These are phyloP conservation scores for Holacanthus passer DNA, from an alignment of 2,113 vertebrate genomes.

Conservation along the genomic window DNA sequence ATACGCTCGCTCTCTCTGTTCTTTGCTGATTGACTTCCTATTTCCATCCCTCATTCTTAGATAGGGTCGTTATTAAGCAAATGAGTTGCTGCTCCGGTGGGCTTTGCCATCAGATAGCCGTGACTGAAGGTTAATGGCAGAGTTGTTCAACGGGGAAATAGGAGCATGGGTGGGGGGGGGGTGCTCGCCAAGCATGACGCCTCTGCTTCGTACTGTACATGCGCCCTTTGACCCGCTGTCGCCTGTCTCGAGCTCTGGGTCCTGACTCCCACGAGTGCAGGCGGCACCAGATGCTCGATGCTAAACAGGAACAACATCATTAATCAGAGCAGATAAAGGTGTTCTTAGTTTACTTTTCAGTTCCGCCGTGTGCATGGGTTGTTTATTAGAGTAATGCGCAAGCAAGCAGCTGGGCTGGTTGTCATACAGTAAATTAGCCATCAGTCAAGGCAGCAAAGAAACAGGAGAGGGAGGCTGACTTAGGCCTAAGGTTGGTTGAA, in stretches of 20 bases:
- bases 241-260: background rate
- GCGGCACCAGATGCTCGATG: slow-evolving; percentile 52
- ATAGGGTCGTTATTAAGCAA: slow-evolving; percentile 73
- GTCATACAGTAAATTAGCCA: slow-evolving; percentile 38
- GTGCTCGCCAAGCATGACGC: slow-evolving; percentile 28
- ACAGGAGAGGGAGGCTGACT: background rate
- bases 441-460: slow-evolving; percentile 22
- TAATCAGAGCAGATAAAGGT: slow-evolving; percentile 62
- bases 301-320: slow-evolving; percentile 50
- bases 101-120: slow-evolving; percentile 72
- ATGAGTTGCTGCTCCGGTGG: slow-evolving; percentile 72
- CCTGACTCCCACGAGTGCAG: slow-evolving; percentile 25
- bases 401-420: background rate
- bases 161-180: slow-evolving; percentile 4
- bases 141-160: slow-evolving; percentile 52
- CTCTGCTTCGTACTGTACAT: slow-evolving; percentile 60
- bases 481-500: slow-evolving; percentile 29
- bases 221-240: slow-evolving; percentile 58
- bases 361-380: background rate
- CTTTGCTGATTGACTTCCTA: slow-evolving; percentile 62
- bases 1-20: slow-evolving; percentile 46
- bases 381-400: slow-evolving; percentile 37
- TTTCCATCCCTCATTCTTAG: slow-evolving; percentile 55
- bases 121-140: slow-evolving; percentile 79
- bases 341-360: slow-evolving; percentile 48